These are phyloP conservation scores for Bufo gargarizans DNA, from an alignment of 2,113 vertebrate genomes.

Conservation along the genomic window DNA sequence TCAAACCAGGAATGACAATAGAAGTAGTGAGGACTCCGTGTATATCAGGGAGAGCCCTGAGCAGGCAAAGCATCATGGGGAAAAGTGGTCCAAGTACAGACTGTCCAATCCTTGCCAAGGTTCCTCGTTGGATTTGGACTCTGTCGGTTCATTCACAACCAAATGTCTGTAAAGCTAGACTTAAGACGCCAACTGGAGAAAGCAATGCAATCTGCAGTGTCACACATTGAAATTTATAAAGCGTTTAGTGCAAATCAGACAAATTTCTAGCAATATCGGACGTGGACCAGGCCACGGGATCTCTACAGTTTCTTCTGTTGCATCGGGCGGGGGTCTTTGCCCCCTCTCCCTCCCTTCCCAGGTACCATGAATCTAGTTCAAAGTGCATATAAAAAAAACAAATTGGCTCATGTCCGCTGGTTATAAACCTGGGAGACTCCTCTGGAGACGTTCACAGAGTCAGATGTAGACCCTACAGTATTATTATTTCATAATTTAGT, in stretches of 20 bases:
- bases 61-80: not conserved
- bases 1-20: not conserved
- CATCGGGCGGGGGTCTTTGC: not conserved
- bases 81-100: not conserved
- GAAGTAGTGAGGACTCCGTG: not conserved
- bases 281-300: constrained; percentile 69
- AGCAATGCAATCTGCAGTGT: not conserved
- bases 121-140: not conserved
- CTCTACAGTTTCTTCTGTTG: not conserved
- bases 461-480: not conserved
- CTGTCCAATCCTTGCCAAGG: not conserved
- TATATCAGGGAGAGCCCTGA: not conserved
- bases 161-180: not conserved
- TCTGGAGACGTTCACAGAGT: not conserved
- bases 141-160: not conserved
- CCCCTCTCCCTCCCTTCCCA: not conserved
- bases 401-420: constrained; percentile 10
- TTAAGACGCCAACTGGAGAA: not conserved
- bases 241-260: constrained; percentile 68
- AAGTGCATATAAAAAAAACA: constrained; percentile 35
- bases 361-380: constrained; percentile 4
- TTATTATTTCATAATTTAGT: not conserved
- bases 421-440: not conserved
- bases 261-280: constrained; percentile 68
- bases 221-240: constrained; percentile 53